Evolutionary conservation across 2,113 vertebrate species (phyloP).

Genomic region (Phalacrocorax brasilianus): DNA sequence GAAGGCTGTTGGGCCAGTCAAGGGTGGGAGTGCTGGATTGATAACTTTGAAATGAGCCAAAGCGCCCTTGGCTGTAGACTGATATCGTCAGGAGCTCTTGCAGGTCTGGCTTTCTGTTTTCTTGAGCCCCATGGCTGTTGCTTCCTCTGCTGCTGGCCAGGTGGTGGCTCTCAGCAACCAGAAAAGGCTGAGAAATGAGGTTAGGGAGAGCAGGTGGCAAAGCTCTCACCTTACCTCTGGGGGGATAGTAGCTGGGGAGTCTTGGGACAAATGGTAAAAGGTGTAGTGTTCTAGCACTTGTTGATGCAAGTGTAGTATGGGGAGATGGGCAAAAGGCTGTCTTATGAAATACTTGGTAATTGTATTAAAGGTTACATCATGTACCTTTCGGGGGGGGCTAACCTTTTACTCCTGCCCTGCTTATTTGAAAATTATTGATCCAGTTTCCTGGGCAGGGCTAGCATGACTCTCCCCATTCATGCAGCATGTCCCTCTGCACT

Average conservation of each 20-base stretch:
- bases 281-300: neutral
- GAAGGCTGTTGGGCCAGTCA: neutral
- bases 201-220: neutral
- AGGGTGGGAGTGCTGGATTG: neutral
- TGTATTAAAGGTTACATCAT: neutral
- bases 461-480: neutral
- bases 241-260: neutral
- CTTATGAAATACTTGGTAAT: neutral
- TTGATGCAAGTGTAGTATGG: neutral
- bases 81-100: neutral
- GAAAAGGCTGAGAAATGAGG: neutral
- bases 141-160: constrained; percentile 47
- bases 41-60: neutral
- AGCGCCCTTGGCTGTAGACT: neutral
- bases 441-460: neutral
- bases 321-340: neutral
- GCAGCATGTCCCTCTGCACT: neutral
- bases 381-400: neutral
- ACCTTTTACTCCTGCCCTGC: neutral
- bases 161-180: constrained; percentile 58
- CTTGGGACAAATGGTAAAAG: neutral
- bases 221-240: neutral
- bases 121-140: neutral
- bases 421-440: neutral
- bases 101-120: neutral